phyloP scores from a whole-genome alignment of 2,888 invertebrate genomes.

The Teleiodes luculella region DNA sequence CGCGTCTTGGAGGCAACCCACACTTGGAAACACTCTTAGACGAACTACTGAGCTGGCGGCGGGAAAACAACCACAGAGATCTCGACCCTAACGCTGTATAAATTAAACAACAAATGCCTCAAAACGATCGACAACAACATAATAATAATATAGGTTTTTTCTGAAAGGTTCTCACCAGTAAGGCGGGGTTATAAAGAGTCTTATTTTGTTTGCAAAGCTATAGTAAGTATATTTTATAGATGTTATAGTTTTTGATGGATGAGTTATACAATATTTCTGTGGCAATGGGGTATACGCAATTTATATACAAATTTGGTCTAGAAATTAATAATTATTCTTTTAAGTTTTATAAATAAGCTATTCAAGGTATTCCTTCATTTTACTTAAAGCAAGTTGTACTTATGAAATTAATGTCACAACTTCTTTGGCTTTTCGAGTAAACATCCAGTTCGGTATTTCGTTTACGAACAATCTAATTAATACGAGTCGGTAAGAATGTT shows the following conservation, averaged over 20 bases:
- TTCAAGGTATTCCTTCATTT: background rate
- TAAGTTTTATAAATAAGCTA: background rate
- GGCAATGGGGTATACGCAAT: background rate
- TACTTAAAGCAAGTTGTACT: conserved; percentile 5
- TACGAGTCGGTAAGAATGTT: too few relatives aligned
- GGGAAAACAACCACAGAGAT: conserved; percentile 32
- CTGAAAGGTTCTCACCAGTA: too few relatives aligned
- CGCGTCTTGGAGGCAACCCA: conserved; percentile 88
- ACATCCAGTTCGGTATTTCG: too few relatives aligned
- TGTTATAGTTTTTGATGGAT: background rate
- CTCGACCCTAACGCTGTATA: conserved; percentile 33
- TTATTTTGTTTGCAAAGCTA: too few relatives aligned
- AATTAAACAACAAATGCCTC: conserved; percentile 3
- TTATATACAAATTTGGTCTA: background rate
- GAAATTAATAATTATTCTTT: background rate
- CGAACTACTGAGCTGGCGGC: conserved; percentile 82
- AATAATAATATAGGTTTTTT: background rate
- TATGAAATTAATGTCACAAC: background rate
- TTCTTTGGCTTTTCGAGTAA: too few relatives aligned
- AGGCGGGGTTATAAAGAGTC: too few relatives aligned
- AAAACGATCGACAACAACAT: background rate
- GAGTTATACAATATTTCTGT: background rate
- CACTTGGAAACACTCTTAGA: conserved; percentile 86
- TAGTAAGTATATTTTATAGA: too few relatives aligned
- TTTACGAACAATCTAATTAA: too few relatives aligned